These are phyloP conservation scores for Mesoclemmys tuberculata DNA, from an alignment of 2,113 vertebrate genomes.

Conservation along the genomic window DNA sequence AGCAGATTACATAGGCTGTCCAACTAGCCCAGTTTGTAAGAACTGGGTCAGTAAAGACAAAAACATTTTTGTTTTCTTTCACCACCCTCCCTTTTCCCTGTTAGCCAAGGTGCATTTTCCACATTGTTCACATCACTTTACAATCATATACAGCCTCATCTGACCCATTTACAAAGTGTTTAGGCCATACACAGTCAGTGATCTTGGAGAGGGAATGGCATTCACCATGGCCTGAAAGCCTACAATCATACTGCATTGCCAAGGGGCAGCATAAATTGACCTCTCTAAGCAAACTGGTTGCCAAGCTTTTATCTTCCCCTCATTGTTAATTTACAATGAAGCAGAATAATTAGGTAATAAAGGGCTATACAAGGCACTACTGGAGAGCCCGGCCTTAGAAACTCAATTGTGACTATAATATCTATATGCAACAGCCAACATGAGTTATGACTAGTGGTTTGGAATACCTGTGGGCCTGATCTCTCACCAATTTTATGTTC, in stretches of 20 bases:
- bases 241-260: conserved; percentile 13
- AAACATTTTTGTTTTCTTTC: neutral
- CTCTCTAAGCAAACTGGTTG: conserved; percentile 36
- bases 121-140: neutral
- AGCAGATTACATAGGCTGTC: neutral
- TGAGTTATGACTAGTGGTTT: neutral
- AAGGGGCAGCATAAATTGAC: conserved; percentile 44
- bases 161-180: neutral
- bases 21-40: conserved; percentile 52
- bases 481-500: neutral
- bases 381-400: conserved; percentile 60
- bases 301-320: conserved; percentile 59
- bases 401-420: conserved; percentile 48
- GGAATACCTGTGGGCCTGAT: conserved; percentile 25
- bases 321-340: conserved; percentile 46
- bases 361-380: neutral
- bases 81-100: neutral
- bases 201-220: neutral
- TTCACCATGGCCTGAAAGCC: neutral
- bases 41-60: conserved; percentile 22
- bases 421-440: too few relatives aligned
- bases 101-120: neutral
- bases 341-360: conserved; percentile 43
- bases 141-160: neutral
- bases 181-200: neutral